These are phyloP conservation scores for Stramonita haemastoma DNA, from an alignment of 2,888 invertebrate species.

Conservation along the genomic window DNA sequence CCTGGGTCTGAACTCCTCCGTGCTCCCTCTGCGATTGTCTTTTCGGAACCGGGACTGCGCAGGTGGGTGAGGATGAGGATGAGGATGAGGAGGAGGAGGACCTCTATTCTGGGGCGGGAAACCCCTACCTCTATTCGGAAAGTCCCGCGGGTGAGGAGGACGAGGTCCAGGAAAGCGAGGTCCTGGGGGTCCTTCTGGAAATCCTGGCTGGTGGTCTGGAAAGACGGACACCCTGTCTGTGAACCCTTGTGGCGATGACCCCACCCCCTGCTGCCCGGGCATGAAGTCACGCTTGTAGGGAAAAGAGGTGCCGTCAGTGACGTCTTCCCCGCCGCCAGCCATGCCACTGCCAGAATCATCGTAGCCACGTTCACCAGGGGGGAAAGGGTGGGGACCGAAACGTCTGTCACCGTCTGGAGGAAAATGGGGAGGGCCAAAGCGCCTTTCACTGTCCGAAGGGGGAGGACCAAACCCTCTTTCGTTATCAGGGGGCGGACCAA, in stretches of 20 bases:
- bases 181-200: background rate
- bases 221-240: background rate
- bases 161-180: background rate
- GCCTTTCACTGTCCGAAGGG: background rate
- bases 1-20: background rate
- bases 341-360: background rate
- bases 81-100: background rate
- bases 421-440: background rate
- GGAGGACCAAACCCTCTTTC: background rate
- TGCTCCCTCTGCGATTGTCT: conserved; percentile 8
- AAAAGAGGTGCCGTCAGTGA: background rate
- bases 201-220: background rate
- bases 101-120: background rate
- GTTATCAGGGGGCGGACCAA: background rate
- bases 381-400: background rate
- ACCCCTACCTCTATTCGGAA: background rate
- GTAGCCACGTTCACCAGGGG: background rate
- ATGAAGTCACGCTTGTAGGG: conserved; percentile 13
- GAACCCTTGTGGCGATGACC: conserved; percentile 19
- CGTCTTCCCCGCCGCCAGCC: background rate
- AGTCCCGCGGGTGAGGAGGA: background rate
- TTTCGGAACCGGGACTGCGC: background rate
- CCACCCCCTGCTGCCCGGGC: background rate
- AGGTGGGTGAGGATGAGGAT: background rate
- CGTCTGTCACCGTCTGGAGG: background rate